phyloP scores from a whole-genome alignment of 2,113 vertebrate genomes.

The Notothenia coriiceps region DNA sequence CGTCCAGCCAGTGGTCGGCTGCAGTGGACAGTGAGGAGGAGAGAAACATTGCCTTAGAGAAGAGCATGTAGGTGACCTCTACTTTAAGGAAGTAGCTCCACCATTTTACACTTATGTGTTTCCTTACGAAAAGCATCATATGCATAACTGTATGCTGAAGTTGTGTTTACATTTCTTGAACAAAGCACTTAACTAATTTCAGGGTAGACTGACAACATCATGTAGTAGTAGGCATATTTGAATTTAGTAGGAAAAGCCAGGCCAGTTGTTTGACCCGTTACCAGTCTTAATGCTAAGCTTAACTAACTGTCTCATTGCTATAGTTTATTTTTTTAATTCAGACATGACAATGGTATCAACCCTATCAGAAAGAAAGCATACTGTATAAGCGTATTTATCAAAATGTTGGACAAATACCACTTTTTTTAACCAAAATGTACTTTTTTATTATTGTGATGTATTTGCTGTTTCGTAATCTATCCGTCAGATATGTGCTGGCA shows the following conservation, averaged over 20 bases:
- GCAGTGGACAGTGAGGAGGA: slow-evolving; percentile 84
- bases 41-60: slow-evolving; percentile 86
- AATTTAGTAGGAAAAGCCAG: neutral
- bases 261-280: neutral
- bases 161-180: no score
- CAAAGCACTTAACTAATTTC: no score
- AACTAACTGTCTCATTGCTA: neutral
- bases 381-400: neutral
- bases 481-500: slow-evolving; percentile 88
- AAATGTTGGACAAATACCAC: neutral
- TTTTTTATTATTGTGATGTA: neutral
- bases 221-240: neutral
- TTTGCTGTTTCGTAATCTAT: neutral
- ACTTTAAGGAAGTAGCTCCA: neutral
- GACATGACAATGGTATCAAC: neutral
- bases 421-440: neutral
- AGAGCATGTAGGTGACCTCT: slow-evolving; percentile 87
- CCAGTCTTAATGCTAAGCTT: no score
- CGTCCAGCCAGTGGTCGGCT: slow-evolving; percentile 72
- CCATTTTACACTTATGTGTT: no score
- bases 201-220: no score
- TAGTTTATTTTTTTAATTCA: neutral
- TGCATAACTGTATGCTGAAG: no score
- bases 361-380: neutral
- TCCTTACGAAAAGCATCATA: neutral